These are phyloP conservation scores for Jacana jacana DNA, from an alignment of 2,113 vertebrate species.

Conservation along the genomic window DNA sequence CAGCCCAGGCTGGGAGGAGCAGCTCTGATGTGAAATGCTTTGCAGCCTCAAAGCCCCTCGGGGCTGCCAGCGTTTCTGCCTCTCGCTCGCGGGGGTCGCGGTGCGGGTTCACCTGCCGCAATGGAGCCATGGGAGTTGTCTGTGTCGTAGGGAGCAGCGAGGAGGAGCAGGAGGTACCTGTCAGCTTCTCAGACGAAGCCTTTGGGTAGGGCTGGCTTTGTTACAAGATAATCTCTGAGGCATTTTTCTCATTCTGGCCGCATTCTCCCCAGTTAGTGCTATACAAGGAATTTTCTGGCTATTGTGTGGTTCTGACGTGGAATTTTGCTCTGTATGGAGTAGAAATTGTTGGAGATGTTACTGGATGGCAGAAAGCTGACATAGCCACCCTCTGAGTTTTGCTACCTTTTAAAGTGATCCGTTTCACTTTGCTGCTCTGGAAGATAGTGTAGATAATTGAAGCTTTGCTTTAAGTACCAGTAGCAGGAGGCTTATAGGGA, in stretches of 20 bases:
- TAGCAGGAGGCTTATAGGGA: background rate
- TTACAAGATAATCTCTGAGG: background rate
- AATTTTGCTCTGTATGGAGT: background rate
- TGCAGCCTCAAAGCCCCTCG: background rate
- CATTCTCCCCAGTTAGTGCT: background rate
- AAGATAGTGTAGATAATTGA: background rate
- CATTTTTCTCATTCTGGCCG: background rate
- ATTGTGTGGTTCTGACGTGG: background rate
- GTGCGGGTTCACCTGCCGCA: background rate
- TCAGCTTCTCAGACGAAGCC: fast-evolving
- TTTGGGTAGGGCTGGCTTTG: background rate
- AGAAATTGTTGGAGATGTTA: background rate
- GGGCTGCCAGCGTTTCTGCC: background rate
- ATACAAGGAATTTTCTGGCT: background rate
- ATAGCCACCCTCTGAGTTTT: background rate
- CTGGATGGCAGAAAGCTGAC: background rate
- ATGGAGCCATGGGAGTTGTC: fast-evolving
- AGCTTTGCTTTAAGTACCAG: background rate
- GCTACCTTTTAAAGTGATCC: background rate
- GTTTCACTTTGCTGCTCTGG: background rate
- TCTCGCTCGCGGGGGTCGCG: fast-evolving
- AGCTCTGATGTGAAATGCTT: background rate
- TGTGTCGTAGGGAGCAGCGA: fast-evolving
- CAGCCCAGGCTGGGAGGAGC: background rate
- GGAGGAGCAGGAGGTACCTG: background rate